phyloP scores from a whole-genome alignment of 2,888 invertebrate genomes.

The Amblyteles armatorius region DNA sequence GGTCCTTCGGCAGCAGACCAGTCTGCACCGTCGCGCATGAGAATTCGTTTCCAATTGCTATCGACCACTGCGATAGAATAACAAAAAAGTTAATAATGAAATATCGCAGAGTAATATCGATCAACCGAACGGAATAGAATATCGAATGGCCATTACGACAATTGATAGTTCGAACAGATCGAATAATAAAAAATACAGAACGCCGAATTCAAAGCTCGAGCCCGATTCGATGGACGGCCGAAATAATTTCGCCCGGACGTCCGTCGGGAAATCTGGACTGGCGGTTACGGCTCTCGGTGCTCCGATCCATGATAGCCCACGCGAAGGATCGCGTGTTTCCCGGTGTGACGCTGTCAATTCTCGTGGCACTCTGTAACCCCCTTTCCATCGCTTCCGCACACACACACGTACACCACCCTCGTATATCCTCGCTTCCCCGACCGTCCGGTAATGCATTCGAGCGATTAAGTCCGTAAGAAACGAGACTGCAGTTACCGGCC shows the following conservation, averaged over 20 bases:
- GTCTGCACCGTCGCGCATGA: neutral
- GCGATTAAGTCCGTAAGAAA: slow-evolving; percentile 61
- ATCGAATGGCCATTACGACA: neutral
- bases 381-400: neutral
- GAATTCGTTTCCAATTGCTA: slow-evolving; percentile 1
- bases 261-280: slow-evolving; percentile 62
- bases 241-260: slow-evolving; percentile 53
- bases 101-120: neutral
- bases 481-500: slow-evolving; percentile 44
- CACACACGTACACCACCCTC: neutral
- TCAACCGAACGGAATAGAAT: neutral
- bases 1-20: neutral
- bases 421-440: neutral
- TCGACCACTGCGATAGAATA: neutral
- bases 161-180: slow-evolving; percentile 9
- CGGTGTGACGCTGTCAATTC: slow-evolving; percentile 66
- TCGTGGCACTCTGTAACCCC: slow-evolving; percentile 51
- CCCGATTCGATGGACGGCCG: slow-evolving; percentile 28
- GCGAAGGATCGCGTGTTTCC: slow-evolving; percentile 58
- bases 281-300: slow-evolving; percentile 25
- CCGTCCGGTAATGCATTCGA: slow-evolving; percentile 52
- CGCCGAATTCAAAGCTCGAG: slow-evolving; percentile 31
- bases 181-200: slow-evolving; percentile 40
- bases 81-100: neutral
- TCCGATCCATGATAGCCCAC: slow-evolving; percentile 22